phyloP scores from a whole-genome alignment of 2,888 invertebrate genomes.

The Campaea margaritaria region DNA sequence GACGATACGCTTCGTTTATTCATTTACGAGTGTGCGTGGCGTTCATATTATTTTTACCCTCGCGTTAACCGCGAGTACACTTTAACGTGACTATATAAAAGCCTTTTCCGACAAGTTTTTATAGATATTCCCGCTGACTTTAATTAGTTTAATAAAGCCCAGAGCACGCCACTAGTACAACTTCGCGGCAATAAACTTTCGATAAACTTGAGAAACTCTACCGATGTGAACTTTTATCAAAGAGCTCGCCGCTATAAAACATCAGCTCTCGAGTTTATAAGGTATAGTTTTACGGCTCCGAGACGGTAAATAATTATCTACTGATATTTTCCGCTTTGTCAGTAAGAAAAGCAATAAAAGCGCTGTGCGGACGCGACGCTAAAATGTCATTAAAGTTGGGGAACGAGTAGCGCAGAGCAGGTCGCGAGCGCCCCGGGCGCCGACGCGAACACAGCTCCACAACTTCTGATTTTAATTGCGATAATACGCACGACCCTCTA shows the following conservation, averaged over 20 bases:
- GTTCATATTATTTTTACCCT: slow-evolving; percentile 15
- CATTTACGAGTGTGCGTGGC: slow-evolving; percentile 26
- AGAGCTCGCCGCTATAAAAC: slow-evolving; percentile 29
- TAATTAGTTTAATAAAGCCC: slow-evolving; percentile 32
- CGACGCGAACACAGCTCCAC: slow-evolving; percentile 21
- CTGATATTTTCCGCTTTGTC: slow-evolving; percentile 26
- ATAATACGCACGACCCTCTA: slow-evolving; percentile 33
- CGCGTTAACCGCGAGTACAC: slow-evolving; percentile 13
- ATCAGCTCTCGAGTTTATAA: slow-evolving; percentile 26
- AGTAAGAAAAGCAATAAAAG: slow-evolving; percentile 35
- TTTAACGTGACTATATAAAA: slow-evolving; percentile 22
- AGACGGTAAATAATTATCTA: slow-evolving; percentile 36
- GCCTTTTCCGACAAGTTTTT: slow-evolving; percentile 18
- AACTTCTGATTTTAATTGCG: slow-evolving; percentile 38
- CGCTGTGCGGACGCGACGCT: slow-evolving; percentile 15
- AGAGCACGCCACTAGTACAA: slow-evolving; percentile 20
- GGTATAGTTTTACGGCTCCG: slow-evolving; percentile 26
- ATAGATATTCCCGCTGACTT: slow-evolving; percentile 21
- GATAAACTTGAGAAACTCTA: slow-evolving; percentile 20
- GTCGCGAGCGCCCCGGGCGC: not conserved
- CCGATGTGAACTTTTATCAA: slow-evolving; percentile 29
- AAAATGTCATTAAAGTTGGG: slow-evolving; percentile 26
- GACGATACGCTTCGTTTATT: slow-evolving; percentile 19
- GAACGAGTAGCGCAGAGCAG: not conserved
- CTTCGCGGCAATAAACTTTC: slow-evolving; percentile 25